phyloP scores from a whole-genome alignment of 2,113 vertebrate genomes.

The Benitochromis conjunctus region DNA sequence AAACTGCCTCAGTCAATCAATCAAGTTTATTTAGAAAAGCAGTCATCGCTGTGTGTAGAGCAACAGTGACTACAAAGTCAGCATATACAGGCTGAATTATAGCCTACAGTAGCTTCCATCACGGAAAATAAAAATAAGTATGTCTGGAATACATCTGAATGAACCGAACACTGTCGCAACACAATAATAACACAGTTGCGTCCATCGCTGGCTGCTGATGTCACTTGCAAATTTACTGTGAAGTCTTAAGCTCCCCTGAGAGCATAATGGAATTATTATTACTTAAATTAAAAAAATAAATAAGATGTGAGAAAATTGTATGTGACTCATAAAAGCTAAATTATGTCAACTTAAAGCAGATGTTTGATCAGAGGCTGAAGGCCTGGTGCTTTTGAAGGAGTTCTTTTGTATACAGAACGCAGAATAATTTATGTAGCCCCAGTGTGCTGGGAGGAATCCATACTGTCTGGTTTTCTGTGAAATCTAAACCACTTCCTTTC shows the following conservation, averaged over 20 bases:
- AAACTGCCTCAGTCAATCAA: constrained; percentile 26
- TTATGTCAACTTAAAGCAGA: constrained; percentile 25
- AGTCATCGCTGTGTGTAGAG: not conserved
- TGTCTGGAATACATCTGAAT: not conserved
- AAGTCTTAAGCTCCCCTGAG: not conserved
- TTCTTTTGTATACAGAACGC: not conserved
- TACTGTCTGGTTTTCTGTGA: constrained; percentile 13
- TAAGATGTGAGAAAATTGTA: not conserved
- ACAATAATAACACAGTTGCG: constrained; percentile 8
- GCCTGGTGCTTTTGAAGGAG: not conserved
- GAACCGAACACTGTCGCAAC: not conserved
- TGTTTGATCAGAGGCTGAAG: constrained; percentile 2
- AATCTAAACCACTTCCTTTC: constrained; percentile 15
- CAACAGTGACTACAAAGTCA: not conserved
- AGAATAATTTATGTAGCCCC: not conserved
- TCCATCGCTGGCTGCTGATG: constrained; percentile 12
- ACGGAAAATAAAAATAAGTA: not conserved
- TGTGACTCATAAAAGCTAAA: constrained; percentile 18
- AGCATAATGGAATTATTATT: not conserved
- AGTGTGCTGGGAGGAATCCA: not conserved
- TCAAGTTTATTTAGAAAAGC: constrained; percentile 20
- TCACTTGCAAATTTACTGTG: constrained; percentile 44
- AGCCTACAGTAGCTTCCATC: not conserved
- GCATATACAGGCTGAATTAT: not conserved
- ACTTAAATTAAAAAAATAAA: not conserved